These are phyloP conservation scores for Varecia variegata DNA, from an alignment of 2,797 vertebrate genomes.

Conservation along the genomic window DNA sequence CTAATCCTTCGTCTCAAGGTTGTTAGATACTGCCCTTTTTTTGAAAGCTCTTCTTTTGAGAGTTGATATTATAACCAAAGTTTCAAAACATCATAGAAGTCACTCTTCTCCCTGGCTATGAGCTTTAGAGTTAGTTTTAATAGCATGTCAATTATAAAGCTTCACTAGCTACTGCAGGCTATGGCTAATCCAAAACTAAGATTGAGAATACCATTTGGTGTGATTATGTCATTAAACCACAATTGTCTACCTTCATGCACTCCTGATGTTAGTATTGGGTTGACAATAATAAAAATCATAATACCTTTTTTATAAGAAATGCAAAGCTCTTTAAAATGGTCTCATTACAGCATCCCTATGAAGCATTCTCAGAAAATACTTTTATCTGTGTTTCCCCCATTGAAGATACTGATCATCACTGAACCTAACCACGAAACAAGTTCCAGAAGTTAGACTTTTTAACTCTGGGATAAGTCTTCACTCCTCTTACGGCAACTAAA, in stretches of 20 bases:
- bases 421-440: background rate
- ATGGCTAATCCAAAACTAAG: slow-evolving; percentile 21
- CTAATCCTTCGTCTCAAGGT: background rate
- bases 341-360: background rate
- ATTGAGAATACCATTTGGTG: slow-evolving; percentile 1
- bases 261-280: background rate
- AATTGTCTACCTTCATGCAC: background rate
- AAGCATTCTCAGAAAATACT: slow-evolving; percentile 1
- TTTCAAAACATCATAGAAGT: slow-evolving; percentile 21
- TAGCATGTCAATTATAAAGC: background rate
- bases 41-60: slow-evolving; percentile 48
- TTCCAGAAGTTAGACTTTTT: slow-evolving; percentile 30
- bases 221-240: slow-evolving; percentile 12
- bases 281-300: slow-evolving; percentile 38
- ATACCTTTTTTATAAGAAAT: slow-evolving; percentile 3
- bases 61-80: slow-evolving; percentile 31
- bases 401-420: background rate
- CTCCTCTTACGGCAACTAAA: background rate
- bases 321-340: background rate
- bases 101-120: background rate
- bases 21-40: background rate
- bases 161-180: background rate
- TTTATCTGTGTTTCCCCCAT: background rate
- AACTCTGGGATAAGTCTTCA: background rate
- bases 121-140: slow-evolving; percentile 32